Conservation (phyloP, 2,113 vertebrate genomes). For the Scolopax mira region DNA sequence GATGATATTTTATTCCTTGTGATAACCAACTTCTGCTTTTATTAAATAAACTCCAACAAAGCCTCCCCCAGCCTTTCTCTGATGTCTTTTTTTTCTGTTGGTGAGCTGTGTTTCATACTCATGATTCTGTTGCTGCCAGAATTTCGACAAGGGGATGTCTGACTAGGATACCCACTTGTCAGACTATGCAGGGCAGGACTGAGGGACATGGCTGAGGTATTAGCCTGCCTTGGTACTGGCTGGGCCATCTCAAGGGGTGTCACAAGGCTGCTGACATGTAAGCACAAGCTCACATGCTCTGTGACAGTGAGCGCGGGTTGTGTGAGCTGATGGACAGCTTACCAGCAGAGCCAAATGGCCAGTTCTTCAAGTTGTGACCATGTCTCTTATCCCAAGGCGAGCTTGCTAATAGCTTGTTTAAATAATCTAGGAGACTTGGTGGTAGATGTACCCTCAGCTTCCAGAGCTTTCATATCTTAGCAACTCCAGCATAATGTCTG, state of each 20-base stretch:
- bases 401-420: not conserved
- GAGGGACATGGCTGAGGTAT: not conserved
- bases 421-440: not conserved
- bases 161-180: not conserved
- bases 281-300: not conserved
- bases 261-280: not conserved
- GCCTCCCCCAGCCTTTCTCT: not conserved
- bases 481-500: not conserved
- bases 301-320: not conserved
- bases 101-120: not conserved
- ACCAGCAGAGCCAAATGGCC: not conserved
- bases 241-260: not conserved
- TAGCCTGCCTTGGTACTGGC: not conserved
- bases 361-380: not conserved
- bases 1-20: conserved; percentile 37
- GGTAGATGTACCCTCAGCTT: not conserved
- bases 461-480: not conserved
- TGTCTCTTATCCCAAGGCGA: not conserved
- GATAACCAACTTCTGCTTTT: conserved; percentile 24
- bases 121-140: not conserved
- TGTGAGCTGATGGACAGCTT: not conserved
- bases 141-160: not conserved
- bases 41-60: not conserved
- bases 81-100: not conserved
- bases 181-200: not conserved